These are phyloP conservation scores for Indicator indicator DNA, from an alignment of 2,113 vertebrate species.

Conservation along the genomic window DNA sequence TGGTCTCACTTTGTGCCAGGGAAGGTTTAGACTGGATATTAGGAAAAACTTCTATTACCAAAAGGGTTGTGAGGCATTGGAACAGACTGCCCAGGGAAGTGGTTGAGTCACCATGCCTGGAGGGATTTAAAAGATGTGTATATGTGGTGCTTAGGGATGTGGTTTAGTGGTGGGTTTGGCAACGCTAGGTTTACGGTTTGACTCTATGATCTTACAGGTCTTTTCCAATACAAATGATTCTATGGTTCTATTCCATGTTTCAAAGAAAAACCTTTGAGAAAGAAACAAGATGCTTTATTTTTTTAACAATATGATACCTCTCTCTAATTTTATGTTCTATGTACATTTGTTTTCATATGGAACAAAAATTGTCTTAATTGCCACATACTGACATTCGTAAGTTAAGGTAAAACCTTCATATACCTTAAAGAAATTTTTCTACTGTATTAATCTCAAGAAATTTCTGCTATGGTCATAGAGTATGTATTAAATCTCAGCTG, in stretches of 20 bases:
- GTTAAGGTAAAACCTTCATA: not conserved
- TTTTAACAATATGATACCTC: not conserved
- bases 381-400: fast-evolving
- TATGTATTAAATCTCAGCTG: not conserved
- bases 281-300: not conserved
- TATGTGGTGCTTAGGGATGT: not conserved
- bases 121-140: not conserved
- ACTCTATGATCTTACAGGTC: not conserved
- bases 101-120: not conserved
- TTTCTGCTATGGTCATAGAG: not conserved
- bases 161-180: not conserved
- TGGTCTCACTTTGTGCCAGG: not conserved
- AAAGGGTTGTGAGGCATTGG: not conserved
- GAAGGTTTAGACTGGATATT: not conserved
- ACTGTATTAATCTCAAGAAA: not conserved
- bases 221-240: not conserved
- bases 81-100: not conserved
- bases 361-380: not conserved
- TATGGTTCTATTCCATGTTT: not conserved
- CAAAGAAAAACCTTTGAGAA: not conserved
- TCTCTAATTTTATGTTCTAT: not conserved
- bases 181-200: not conserved
- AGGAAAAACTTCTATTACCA: not conserved
- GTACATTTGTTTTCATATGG: fast-evolving
- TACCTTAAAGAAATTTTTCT: not conserved